These are phyloP conservation scores for Indicator maculatus DNA, from an alignment of 2,113 vertebrate genomes.

Conservation along the genomic window DNA sequence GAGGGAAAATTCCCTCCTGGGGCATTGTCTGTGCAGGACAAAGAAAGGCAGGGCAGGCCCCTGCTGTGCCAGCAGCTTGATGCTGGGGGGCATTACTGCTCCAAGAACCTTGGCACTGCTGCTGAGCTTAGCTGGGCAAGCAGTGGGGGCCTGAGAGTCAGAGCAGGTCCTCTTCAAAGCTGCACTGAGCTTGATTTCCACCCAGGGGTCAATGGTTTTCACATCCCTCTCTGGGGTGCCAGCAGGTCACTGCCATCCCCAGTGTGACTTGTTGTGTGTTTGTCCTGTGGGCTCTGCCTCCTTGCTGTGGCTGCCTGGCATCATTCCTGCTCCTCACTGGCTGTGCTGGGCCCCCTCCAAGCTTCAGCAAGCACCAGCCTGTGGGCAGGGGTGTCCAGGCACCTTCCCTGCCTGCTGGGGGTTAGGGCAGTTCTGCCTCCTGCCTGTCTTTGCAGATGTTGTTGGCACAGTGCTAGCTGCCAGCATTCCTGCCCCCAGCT, in stretches of 20 bases:
- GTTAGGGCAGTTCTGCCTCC: not conserved
- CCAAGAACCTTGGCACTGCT: not conserved
- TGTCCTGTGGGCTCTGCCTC: not conserved
- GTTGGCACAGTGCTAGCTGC: not conserved
- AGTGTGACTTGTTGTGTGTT: not conserved
- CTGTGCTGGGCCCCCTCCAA: not conserved
- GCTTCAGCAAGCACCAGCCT: not conserved
- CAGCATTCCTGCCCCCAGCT: not conserved
- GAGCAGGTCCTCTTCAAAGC: not conserved
- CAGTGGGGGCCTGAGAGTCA: not conserved
- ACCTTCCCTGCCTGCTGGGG: not conserved
- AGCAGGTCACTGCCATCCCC: not conserved
- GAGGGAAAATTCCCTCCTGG: not conserved
- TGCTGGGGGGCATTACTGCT: not conserved
- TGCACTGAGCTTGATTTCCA: not conserved
- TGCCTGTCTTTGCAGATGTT: not conserved
- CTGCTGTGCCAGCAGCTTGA: not conserved
- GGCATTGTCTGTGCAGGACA: not conserved
- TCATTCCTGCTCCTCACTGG: not conserved
- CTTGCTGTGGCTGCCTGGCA: not conserved
- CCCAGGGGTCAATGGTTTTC: not conserved
- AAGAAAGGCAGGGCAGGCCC: not conserved
- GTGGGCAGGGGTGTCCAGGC: fast-evolving
- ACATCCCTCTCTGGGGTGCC: not conserved
- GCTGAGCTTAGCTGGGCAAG: not conserved